Percentiles rank a stretch among this genome's conserved stretches.
Conservation (phyloP, 1,140 invertebrate species). For the Drosophila leontia region DNA sequence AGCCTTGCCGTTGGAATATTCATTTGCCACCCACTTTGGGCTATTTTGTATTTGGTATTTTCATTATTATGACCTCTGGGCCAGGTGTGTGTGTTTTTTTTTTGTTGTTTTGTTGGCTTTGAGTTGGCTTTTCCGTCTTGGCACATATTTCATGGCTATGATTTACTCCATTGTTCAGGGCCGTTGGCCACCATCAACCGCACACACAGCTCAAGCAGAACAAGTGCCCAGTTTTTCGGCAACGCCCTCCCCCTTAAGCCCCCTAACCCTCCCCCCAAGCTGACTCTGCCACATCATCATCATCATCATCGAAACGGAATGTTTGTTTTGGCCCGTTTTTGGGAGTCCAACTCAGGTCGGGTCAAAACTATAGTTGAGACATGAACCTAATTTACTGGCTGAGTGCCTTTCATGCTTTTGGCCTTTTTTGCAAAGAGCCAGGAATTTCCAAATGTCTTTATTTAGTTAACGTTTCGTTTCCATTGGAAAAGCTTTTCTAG, state of each 20-base stretch:
- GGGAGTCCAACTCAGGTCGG: constrained; percentile 61
- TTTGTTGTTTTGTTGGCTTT: not conserved
- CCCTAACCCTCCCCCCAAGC: not conserved
- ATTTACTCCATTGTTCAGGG: constrained; percentile 80
- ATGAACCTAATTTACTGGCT: constrained; percentile 82
- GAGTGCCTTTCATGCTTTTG: constrained; percentile 74
- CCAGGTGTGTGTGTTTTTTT: constrained; percentile 2
- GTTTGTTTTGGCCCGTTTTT: constrained; percentile 67
- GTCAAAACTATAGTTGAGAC: constrained; percentile 77
- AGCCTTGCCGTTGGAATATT: constrained; percentile 43
- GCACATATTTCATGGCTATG: constrained; percentile 82
- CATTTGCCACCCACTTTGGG: constrained; percentile 37
- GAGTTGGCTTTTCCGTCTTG: constrained; percentile 37
- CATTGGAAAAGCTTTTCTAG: not conserved
- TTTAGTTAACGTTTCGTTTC: constrained; percentile 59
- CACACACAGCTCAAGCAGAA: constrained; percentile 73
- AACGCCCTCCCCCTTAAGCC: constrained; percentile 20
- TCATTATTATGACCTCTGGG: constrained; percentile 72
- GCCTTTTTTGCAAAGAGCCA: constrained; percentile 16
- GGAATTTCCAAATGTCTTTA: constrained; percentile 72
- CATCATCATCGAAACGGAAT: constrained; percentile 51
- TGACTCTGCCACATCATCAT: constrained; percentile 3
- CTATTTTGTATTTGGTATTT: constrained; percentile 69
- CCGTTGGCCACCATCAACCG: constrained; percentile 56
- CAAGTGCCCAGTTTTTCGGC: constrained; percentile 72